Conservation (phyloP, 2,888 invertebrate genomes). For the Drosophila borealis region DNA sequence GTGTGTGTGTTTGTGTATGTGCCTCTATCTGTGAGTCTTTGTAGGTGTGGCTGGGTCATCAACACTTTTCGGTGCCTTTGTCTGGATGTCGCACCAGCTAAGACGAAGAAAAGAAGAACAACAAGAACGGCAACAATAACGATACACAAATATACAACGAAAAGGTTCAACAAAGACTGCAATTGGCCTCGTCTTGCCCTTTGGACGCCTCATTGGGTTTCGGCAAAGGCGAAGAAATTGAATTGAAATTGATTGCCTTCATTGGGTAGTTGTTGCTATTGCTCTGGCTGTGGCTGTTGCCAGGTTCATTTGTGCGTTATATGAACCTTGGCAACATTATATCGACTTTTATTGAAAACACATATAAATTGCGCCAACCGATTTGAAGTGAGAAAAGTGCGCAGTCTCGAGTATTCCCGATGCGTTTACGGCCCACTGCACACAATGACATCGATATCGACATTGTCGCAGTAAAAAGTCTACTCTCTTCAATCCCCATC, state of each 20-base stretch:
- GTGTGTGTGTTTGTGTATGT: conserved; percentile 3
- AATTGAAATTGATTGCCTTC: conserved; percentile 79
- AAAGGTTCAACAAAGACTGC: conserved; percentile 63
- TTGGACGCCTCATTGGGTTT: conserved; percentile 75
- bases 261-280: conserved; percentile 46
- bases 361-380: conserved; percentile 70
- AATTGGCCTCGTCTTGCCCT: conserved; percentile 75
- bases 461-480: conserved; percentile 5
- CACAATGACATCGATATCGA: conserved; percentile 26
- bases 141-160: conserved; percentile 9
- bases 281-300: conserved; percentile 24
- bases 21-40: conserved; percentile 8
- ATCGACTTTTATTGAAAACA: conserved; percentile 75
- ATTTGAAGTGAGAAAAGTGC: conserved; percentile 41
- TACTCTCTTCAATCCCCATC: neutral
- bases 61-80: conserved; percentile 70
- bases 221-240: conserved; percentile 62
- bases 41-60: conserved; percentile 60
- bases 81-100: conserved; percentile 22
- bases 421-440: conserved; percentile 67
- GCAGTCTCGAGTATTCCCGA: conserved; percentile 44
- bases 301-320: conserved; percentile 75
- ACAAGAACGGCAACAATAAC: conserved; percentile 3
- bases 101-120: conserved; percentile 12
- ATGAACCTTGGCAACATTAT: conserved; percentile 76